A percentile compares a stretch with the other conserved stretches of the same genome.
These are phyloP conservation scores for Lycaon pictus DNA, from an alignment of 2,113 vertebrate genomes.

Conservation along the genomic window DNA sequence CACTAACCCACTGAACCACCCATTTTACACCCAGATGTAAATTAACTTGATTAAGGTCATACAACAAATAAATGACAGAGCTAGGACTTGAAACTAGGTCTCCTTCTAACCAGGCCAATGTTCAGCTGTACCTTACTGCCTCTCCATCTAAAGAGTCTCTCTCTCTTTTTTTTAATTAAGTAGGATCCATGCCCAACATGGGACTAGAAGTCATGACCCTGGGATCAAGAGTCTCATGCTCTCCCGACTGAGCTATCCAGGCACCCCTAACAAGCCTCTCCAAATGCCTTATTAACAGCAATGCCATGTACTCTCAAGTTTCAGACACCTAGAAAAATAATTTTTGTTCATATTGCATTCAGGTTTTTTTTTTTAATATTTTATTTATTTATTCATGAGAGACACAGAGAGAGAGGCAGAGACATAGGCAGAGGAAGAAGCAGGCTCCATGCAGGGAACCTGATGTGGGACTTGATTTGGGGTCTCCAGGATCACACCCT, in stretches of 20 bases:
- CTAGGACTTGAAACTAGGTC: background rate
- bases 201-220: background rate
- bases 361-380: background rate
- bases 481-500: no score
- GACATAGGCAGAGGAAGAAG: no score
- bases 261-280: background rate
- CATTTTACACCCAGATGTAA: background rate
- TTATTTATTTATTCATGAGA: no score
- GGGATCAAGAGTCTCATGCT: background rate
- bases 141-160: background rate
- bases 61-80: background rate
- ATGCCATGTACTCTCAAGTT: background rate
- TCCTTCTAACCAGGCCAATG: background rate
- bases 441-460: no score
- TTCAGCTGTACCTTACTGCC: background rate
- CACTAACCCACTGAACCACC: no score
- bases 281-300: background rate
- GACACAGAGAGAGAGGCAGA: no score
- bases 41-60: slow-evolving; percentile 32
- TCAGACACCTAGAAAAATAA: background rate
- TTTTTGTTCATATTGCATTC: background rate
- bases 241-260: background rate
- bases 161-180: background rate
- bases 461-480: no score
- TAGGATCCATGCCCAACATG: background rate